Evolutionary conservation across 37 sponge, comb jelly and placozoan species (phyloP).

Genomic region (Diacarnus erythraeanus): DNA sequence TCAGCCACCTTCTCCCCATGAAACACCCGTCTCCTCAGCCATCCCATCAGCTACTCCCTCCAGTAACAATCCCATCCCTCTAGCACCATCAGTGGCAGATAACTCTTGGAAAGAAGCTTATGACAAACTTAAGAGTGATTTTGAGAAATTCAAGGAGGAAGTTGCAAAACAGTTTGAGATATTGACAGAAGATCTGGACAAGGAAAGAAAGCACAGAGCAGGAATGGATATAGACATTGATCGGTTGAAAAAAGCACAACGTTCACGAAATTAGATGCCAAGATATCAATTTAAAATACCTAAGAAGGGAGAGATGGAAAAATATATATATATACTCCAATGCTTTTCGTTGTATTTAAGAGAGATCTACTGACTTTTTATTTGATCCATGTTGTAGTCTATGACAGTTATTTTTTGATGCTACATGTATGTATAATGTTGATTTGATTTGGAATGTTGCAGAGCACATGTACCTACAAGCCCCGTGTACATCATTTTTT

Average conservation of each 20-base stretch:
- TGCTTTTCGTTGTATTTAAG: too few relatives aligned
- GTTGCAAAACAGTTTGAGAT: slow-evolving; percentile 29
- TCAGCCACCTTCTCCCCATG: neutral
- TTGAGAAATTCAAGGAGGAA: slow-evolving; percentile 33
- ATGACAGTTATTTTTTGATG: too few relatives aligned
- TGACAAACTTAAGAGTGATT: slow-evolving; percentile 42
- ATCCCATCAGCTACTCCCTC: neutral
- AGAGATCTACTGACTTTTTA: too few relatives aligned
- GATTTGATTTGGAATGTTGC: too few relatives aligned
- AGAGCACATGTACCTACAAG: too few relatives aligned
- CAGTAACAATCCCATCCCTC: neutral
- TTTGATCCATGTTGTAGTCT: too few relatives aligned
- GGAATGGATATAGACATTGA: slow-evolving; percentile 66
- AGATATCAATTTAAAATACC: too few relatives aligned
- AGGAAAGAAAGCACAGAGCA: slow-evolving; percentile 64
- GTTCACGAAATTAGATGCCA: neutral
- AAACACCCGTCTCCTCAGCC: neutral
- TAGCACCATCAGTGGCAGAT: neutral
- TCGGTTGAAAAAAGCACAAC: slow-evolving; percentile 61
- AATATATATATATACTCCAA: too few relatives aligned
- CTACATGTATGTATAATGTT: too few relatives aligned
- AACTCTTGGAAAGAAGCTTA: slow-evolving; percentile 42
- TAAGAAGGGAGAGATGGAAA: too few relatives aligned
- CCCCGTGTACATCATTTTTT: too few relatives aligned
- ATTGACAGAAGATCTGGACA: slow-evolving; percentile 66